Evolutionary conservation across 2,888 invertebrate species (phyloP).

Genomic region (Marronus borbonicus): DNA sequence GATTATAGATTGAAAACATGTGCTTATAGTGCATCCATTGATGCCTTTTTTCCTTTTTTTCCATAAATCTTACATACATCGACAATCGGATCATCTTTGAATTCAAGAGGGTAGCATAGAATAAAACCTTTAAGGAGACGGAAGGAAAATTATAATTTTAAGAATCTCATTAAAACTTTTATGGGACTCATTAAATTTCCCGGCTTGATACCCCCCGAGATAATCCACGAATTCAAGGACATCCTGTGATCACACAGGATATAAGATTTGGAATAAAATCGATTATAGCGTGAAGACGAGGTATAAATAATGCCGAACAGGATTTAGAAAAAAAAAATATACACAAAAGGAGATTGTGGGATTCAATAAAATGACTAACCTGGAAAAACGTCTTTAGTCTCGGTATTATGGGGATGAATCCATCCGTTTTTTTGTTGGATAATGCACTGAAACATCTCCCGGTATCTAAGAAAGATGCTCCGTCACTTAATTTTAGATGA

Average conservation of each 20-base stretch:
- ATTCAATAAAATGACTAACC: conserved; percentile 71
- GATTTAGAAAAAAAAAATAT: no score
- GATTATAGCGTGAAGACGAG: no score
- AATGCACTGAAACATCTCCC: conserved; percentile 85
- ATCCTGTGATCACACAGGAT: no score
- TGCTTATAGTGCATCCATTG: neutral
- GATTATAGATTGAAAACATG: conserved; percentile 22
- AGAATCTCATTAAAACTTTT: no score
- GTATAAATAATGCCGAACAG: no score
- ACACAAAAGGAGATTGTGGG: no score
- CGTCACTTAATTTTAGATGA: conserved; percentile 51
- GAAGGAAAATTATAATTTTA: no score
- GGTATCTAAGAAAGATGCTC: conserved; percentile 55
- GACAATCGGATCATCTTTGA: no score
- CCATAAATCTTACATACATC: neutral
- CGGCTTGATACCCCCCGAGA: no score
- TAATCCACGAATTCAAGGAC: no score
- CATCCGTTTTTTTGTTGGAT: conserved; percentile 86
- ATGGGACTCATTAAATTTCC: no score
- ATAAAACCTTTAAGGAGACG: neutral
- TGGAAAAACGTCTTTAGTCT: conserved; percentile 82
- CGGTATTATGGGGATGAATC: conserved; percentile 80
- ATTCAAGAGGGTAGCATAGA: neutral
- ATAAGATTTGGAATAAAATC: no score
- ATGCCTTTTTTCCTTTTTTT: neutral